phyloP scores from a whole-genome alignment of 2,888 invertebrate genomes.

The Pterostichus madidus region DNA sequence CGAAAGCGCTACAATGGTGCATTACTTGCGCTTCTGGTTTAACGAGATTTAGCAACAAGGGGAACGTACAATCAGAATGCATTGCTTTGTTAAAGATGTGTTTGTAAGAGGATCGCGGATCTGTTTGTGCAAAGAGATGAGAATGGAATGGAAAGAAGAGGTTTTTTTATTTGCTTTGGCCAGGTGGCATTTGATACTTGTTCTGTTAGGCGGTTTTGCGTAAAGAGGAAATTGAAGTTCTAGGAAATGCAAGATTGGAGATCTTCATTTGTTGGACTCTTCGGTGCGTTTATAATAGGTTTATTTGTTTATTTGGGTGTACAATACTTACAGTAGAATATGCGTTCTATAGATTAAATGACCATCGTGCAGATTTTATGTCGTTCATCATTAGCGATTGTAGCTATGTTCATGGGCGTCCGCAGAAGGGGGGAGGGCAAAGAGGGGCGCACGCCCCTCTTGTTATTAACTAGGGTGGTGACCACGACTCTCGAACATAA shows the following conservation, averaged over 20 bases:
- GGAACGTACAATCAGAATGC: background rate
- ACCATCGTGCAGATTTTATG: no score
- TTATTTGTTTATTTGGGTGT: no score
- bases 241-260: background rate
- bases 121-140: background rate
- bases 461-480: no score
- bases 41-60: slow-evolving; percentile 26
- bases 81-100: slow-evolving; percentile 15
- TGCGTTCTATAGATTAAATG: no score
- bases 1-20: slow-evolving; percentile 19
- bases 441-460: no score
- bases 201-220: background rate
- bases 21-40: slow-evolving; percentile 38
- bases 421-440: no score
- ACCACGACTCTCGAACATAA: no score
- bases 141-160: background rate
- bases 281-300: no score
- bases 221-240: background rate
- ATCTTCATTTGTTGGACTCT: no score
- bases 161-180: background rate
- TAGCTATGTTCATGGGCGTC: no score
- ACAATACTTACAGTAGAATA: no score
- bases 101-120: slow-evolving; percentile 1
- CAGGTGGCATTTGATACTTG: slow-evolving; percentile 1
- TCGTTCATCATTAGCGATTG: no score